Conservation (phyloP, 2,888 invertebrate genomes). For the Boloria euphrosyne region DNA sequence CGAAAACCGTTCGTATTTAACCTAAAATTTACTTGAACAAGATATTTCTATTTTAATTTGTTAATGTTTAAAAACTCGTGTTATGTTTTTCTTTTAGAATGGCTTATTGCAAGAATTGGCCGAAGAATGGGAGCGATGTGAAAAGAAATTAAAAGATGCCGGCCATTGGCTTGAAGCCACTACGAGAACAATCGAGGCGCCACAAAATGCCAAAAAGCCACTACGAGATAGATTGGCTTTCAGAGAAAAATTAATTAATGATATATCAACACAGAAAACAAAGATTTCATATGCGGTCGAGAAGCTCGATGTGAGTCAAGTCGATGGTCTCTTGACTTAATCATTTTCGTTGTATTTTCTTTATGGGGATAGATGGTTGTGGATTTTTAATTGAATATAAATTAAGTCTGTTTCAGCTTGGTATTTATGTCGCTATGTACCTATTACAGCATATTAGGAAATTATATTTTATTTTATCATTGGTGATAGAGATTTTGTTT, state of each 20-base stretch:
- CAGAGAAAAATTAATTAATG: slow-evolving; percentile 93
- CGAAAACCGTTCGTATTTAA: slow-evolving; percentile 88
- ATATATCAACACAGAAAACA: slow-evolving; percentile 93
- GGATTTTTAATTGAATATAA: background rate
- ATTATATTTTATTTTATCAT: background rate
- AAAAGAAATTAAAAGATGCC: slow-evolving; percentile 95
- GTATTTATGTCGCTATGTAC: background rate
- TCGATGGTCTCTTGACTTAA: background rate
- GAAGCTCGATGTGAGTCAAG: slow-evolving; percentile 89
- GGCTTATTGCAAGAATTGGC: slow-evolving; percentile 94
- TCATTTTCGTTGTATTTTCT: too few species aligned
- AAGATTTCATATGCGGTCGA: slow-evolving; percentile 94
- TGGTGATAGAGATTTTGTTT: background rate
- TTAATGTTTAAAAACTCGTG: background rate
- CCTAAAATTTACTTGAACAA: background rate
- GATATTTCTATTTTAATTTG: background rate
- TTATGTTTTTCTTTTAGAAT: slow-evolving; percentile 82
- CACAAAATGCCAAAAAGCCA: slow-evolving; percentile 93
- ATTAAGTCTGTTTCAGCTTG: background rate
- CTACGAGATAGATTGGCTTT: slow-evolving; percentile 92
- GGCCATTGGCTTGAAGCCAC: slow-evolving; percentile 95
- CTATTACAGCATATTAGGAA: background rate
- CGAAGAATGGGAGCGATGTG: slow-evolving; percentile 98
- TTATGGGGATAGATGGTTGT: background rate
- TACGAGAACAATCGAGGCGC: slow-evolving; percentile 87